Evolutionary conservation across 2,888 invertebrate species (phyloP).

Genomic region (Oxyteleia sp.): DNA sequence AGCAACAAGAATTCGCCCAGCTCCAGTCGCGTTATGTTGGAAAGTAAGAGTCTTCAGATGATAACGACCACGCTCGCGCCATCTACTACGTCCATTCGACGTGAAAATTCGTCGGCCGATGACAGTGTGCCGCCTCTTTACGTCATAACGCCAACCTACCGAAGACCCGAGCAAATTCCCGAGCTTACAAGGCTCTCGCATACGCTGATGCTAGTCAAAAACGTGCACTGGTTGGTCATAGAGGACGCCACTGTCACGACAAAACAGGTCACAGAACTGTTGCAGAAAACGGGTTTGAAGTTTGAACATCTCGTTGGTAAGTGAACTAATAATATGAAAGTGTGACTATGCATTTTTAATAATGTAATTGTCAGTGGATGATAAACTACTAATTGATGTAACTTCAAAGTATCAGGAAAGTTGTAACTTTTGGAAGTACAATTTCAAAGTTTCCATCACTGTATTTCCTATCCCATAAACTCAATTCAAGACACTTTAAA

Average conservation of each 20-base stretch:
- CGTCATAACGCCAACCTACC: slow-evolving; percentile 93
- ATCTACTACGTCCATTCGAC: slow-evolving; percentile 21
- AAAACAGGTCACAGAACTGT: slow-evolving; percentile 87
- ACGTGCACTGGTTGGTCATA: slow-evolving; percentile 92
- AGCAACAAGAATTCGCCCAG: slow-evolving; percentile 37
- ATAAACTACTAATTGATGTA: no score
- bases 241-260: slow-evolving; percentile 90
- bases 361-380: no score
- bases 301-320: slow-evolving; percentile 90
- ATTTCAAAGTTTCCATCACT: no score
- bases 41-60: slow-evolving; percentile 64
- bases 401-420: no score
- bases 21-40: slow-evolving; percentile 32
- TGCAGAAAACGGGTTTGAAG: slow-evolving; percentile 89
- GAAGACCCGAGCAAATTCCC: slow-evolving; percentile 93
- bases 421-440: no score
- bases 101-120: slow-evolving; percentile 49
- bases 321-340: slow-evolving; percentile 76
- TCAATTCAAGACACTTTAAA: no score
- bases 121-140: slow-evolving; percentile 88
- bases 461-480: no score
- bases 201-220: slow-evolving; percentile 91
- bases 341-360: no score
- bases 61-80: slow-evolving; percentile 42
- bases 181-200: slow-evolving; percentile 93